Conservation (phyloP, 92 coral and sea anemone species). For the Palythoa heliodiscus region DNA sequence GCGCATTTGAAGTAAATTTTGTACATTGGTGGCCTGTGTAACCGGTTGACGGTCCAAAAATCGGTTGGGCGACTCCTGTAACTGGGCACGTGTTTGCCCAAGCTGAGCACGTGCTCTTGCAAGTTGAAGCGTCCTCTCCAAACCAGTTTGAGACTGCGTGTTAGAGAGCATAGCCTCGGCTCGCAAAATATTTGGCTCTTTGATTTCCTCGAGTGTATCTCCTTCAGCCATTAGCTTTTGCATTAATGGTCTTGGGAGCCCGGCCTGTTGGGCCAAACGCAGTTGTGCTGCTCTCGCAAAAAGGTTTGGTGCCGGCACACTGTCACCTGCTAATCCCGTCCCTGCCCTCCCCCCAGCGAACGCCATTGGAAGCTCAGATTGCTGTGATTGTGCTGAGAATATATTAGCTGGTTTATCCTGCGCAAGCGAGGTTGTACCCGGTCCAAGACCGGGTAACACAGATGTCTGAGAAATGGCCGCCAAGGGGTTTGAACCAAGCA, state of each 20-base stretch:
- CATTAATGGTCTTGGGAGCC: slow-evolving; percentile 26
- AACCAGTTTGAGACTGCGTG: slow-evolving; percentile 20
- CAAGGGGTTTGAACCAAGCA: slow-evolving; percentile 68
- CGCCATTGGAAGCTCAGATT: slow-evolving; percentile 2
- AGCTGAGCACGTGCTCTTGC: slow-evolving; percentile 31
- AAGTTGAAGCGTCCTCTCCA: slow-evolving; percentile 21
- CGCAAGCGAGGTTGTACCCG: slow-evolving; percentile 18
- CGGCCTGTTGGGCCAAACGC: slow-evolving; percentile 33
- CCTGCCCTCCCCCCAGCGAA: slow-evolving; percentile 10
- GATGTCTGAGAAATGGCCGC: slow-evolving; percentile 21
- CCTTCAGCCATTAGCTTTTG: slow-evolving; percentile 44
- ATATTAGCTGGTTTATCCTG: slow-evolving; percentile 15
- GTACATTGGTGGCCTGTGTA: slow-evolving; percentile 7
- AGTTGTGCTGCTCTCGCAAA: slow-evolving; percentile 12
- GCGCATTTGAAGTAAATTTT: slow-evolving; percentile 8
- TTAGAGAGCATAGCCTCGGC: slow-evolving; percentile 5
- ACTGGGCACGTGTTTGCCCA: slow-evolving; percentile 16
- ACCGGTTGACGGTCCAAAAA: slow-evolving; percentile 9
- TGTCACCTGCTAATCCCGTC: not conserved
- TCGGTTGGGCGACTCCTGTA: slow-evolving; percentile 20
- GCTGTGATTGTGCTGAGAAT: slow-evolving; percentile 11
- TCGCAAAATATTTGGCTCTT: slow-evolving; percentile 4
- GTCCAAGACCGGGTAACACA: slow-evolving; percentile 29
- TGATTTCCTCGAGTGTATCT: slow-evolving; percentile 35
- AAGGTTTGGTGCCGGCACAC: slow-evolving; percentile 20